Conservation (phyloP, 2,113 vertebrate genomes). For the Corvus moneduloides region DNA sequence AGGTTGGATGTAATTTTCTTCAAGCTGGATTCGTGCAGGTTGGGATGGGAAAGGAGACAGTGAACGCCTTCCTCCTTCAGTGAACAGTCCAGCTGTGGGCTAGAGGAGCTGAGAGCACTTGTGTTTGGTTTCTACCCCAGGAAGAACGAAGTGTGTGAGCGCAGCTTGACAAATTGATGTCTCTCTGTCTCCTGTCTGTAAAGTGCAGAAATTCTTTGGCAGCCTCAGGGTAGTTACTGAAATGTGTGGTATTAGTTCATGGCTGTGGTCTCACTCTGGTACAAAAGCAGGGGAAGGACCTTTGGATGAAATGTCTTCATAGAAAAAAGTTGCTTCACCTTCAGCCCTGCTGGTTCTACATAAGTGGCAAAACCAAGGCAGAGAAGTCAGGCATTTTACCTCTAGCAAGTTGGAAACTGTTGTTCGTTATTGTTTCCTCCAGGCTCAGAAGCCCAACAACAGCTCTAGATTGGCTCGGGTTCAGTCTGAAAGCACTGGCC, state of each 20-base stretch:
- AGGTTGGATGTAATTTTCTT: neutral
- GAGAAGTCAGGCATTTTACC: neutral
- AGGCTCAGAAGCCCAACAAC: neutral
- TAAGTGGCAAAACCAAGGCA: neutral
- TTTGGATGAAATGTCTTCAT: neutral
- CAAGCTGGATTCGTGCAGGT: neutral
- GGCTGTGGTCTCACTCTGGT: neutral
- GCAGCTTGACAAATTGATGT: neutral
- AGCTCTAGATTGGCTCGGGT: neutral
- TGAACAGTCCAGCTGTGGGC: neutral
- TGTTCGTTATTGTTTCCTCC: neutral
- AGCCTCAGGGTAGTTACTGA: neutral
- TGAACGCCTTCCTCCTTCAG: neutral
- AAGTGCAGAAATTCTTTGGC: neutral
- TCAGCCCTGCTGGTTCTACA: neutral
- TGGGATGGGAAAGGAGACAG: neutral
- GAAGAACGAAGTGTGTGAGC: too few species aligned
- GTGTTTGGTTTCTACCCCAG: neutral
- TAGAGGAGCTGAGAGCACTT: neutral
- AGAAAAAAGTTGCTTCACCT: neutral
- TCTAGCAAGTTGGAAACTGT: neutral
- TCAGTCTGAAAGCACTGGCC: neutral
- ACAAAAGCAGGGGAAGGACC: neutral
- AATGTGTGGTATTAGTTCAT: accelerated
- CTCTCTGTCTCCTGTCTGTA: neutral